A percentile compares a stretch with the other conserved stretches of the same genome.
Conservation (phyloP, 2,797 vertebrate genomes). For the Phataginus tetradactyla region DNA sequence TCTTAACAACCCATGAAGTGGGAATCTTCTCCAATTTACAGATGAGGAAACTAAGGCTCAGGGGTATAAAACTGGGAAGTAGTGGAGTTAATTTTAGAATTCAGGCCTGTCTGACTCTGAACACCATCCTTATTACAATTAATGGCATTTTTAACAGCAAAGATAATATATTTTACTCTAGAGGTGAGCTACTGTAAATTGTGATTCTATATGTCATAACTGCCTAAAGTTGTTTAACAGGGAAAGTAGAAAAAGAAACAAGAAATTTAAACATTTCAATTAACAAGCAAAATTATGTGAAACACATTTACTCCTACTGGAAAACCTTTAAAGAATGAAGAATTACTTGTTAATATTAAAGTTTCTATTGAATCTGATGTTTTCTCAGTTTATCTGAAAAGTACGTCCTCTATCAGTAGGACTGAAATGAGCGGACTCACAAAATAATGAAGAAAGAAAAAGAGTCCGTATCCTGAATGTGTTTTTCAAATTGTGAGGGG, state of each 20-base stretch:
- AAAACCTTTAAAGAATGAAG: not conserved
- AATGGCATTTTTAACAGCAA: not conserved
- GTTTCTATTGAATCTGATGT: not conserved
- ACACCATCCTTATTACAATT: not conserved
- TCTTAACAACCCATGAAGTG: not conserved
- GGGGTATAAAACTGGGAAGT: not conserved
- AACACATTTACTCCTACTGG: not conserved
- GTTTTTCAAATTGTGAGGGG: conserved; percentile 22
- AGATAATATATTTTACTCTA: not conserved
- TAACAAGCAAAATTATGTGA: not conserved
- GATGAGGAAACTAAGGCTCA: not conserved
- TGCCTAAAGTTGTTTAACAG: not conserved
- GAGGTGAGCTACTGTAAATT: not conserved
- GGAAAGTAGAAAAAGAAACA: conserved; percentile 31
- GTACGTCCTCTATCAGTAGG: not conserved
- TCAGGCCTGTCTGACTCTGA: not conserved
- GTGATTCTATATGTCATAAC: not conserved
- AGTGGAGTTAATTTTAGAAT: not conserved
- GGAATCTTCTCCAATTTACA: not conserved
- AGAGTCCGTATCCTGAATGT: not conserved
- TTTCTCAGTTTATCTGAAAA: not conserved
- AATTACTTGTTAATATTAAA: not conserved
- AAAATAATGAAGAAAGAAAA: conserved; percentile 40
- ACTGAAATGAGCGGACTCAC: conserved; percentile 5
- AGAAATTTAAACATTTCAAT: not conserved